Evolutionary conservation across 2,797 vertebrate genomes (phyloP).

Genomic region (Hippoglossus hippoglossus): DNA sequence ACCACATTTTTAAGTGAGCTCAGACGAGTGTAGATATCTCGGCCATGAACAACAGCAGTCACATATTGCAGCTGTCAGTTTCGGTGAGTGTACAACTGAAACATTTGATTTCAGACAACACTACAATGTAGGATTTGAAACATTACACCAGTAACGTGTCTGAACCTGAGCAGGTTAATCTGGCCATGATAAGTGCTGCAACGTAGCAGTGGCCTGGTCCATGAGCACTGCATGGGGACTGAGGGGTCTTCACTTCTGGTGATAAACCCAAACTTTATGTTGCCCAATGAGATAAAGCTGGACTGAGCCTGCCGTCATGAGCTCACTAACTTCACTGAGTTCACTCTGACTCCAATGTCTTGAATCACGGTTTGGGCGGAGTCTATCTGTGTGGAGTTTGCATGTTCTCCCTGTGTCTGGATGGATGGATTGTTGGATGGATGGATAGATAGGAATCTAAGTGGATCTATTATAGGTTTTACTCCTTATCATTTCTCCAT

Average conservation of each 20-base stretch:
- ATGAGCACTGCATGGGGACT: conserved; percentile 40
- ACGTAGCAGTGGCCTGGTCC: conserved; percentile 27
- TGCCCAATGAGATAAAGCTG: conserved; percentile 52
- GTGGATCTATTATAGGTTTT: background rate
- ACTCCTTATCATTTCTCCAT: background rate
- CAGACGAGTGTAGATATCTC: no score
- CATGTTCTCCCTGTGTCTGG: no score
- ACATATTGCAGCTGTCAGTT: no score
- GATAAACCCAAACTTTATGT: conserved; percentile 58
- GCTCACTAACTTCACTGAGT: conserved; percentile 21
- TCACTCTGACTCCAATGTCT: background rate
- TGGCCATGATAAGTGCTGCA: background rate
- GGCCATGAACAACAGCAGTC: no score
- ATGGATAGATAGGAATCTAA: no score
- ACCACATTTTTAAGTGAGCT: no score
- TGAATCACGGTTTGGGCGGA: no score
- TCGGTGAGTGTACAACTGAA: no score
- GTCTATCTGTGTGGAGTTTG: no score
- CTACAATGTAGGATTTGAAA: no score
- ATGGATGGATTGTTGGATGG: no score
- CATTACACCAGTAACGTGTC: background rate
- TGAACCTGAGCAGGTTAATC: background rate
- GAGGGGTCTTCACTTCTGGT: conserved; percentile 39
- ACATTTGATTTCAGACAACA: no score
- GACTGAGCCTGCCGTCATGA: conserved; percentile 40